A percentile compares a stretch with the other conserved stretches of the same genome.
Evolutionary conservation across 2,113 vertebrate species (phyloP).

Genomic region (Oophaga pumilio): DNA sequence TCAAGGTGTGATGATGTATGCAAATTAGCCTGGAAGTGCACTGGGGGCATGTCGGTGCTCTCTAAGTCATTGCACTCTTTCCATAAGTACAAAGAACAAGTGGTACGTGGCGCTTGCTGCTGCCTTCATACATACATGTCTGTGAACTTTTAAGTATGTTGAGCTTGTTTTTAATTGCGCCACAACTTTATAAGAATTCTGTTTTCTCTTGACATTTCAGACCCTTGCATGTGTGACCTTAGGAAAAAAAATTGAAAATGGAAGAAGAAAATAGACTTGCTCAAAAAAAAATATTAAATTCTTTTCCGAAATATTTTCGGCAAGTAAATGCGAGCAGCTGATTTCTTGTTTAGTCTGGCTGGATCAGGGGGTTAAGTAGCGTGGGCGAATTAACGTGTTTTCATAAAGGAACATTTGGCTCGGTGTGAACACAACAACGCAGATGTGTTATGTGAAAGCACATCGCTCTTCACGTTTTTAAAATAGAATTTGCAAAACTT

Average conservation of each 20-base stretch:
- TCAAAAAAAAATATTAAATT: background rate
- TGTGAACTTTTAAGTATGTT: background rate
- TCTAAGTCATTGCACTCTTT: too few species aligned
- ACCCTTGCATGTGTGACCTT: background rate
- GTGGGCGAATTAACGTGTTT: background rate
- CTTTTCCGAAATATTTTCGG: background rate
- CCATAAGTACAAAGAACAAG: background rate
- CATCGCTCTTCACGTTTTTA: constrained; percentile 5
- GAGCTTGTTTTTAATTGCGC: background rate
- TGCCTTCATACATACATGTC: background rate
- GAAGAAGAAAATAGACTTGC: background rate
- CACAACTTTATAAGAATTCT: background rate
- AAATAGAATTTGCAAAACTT: background rate
- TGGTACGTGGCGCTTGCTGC: background rate
- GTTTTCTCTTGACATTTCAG: background rate
- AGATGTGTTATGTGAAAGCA: constrained; percentile 21
- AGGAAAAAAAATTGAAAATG: background rate
- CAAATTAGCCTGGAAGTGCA: too few species aligned
- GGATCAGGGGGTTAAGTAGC: constrained; percentile 32
- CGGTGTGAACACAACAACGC: constrained; percentile 21
- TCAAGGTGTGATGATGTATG: too few species aligned
- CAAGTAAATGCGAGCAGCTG: background rate
- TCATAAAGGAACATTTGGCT: background rate
- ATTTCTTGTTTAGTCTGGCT: constrained; percentile 12
- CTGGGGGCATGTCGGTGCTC: too few species aligned